Base-by-base conservation (phyloP, 2,113 vertebrate genomes). In the Saiga tatarica region DNA sequence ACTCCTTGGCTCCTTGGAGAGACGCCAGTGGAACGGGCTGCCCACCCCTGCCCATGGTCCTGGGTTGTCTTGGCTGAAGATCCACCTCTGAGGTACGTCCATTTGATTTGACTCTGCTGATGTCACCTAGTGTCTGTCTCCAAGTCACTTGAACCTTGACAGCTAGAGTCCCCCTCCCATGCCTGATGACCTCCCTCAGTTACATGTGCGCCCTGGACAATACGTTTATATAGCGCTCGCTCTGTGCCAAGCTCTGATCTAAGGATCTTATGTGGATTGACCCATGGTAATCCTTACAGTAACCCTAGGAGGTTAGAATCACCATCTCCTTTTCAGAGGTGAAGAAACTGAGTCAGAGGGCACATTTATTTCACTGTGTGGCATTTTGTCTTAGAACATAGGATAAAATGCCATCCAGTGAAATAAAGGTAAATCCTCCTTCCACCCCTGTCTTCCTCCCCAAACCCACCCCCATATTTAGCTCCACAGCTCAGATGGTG, bases 191-290 rank as follows among this genome's bases (percentile, higher is more conserved):
- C 76, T 53, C 25, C 5, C 39, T 33, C 53, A 1, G 12, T 26
- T 17, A n/a, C 71, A 42, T 4, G 7, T 9, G 36, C 0, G 6
- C 47, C 60, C 19, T 2, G 19, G 33, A 55, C 36, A 55, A 39
- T 30, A 64, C 25, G 4, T 39, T 25, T 25, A 3, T 2, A 13
- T 1, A 6, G 25, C 1, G 0, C 89, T 42, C n/a, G 0, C n/a
- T 64, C 89, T 21, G 36, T 1, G 2, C 57, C 39, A 9, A 33
- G 30, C 89, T 67, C 78, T 30, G 89, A 86, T 12, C 28, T n/a
- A 67, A 87, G 50, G 25, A 50, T 8, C 26, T 47, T 26, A 17
- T 3, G 0, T 13, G 57, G 23, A 33, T 42, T 1, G 13, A 79
- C 64, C 28, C 39, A 25, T 2, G 0, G 0, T 26, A 42, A 79